Percentiles rank a stretch among this genome's conserved stretches.
These are phyloP conservation scores for Accipiter virgatus DNA, from an alignment of 2,113 vertebrate species.

Conservation along the genomic window DNA sequence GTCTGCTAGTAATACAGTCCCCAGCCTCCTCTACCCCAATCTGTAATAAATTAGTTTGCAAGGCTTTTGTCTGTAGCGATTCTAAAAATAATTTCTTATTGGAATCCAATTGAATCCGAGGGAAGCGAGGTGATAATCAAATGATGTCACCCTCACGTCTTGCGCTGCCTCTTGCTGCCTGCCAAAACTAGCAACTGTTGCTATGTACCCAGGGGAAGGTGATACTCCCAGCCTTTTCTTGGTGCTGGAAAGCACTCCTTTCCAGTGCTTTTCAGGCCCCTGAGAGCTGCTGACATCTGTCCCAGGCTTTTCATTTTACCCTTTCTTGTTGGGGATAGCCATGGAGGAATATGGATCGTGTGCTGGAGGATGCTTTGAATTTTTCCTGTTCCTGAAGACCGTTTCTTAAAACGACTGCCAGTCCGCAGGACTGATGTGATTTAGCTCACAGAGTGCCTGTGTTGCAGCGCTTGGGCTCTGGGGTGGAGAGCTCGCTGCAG, in stretches of 20 bases:
- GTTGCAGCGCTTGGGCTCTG: neutral
- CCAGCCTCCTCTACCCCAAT: neutral
- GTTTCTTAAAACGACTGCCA: neutral
- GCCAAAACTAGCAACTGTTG: slow-evolving; percentile 61
- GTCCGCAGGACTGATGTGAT: neutral
- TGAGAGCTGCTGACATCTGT: neutral
- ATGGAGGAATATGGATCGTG: accelerated
- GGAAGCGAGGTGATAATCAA: slow-evolving; percentile 53
- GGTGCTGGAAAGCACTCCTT: slow-evolving; percentile 6
- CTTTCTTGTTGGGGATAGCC: neutral
- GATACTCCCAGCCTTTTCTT: slow-evolving; percentile 11
- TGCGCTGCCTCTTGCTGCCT: neutral
- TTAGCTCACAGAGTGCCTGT: neutral
- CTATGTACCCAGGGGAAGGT: slow-evolving; percentile 52
- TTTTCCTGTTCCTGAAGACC: neutral
- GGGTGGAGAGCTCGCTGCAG: neutral
- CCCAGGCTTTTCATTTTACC: neutral
- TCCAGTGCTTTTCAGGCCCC: neutral
- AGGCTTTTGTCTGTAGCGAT: slow-evolving; percentile 21
- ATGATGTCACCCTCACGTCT: slow-evolving; percentile 46
- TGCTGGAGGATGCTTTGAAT: neutral
- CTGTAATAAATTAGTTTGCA: slow-evolving; percentile 1
- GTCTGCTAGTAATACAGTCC: neutral
- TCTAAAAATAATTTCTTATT: slow-evolving; percentile 55
- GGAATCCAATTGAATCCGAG: slow-evolving; percentile 14